Base-by-base conservation (phyloP, 2,888 invertebrate species). In the Drosophila cracens region DNA sequence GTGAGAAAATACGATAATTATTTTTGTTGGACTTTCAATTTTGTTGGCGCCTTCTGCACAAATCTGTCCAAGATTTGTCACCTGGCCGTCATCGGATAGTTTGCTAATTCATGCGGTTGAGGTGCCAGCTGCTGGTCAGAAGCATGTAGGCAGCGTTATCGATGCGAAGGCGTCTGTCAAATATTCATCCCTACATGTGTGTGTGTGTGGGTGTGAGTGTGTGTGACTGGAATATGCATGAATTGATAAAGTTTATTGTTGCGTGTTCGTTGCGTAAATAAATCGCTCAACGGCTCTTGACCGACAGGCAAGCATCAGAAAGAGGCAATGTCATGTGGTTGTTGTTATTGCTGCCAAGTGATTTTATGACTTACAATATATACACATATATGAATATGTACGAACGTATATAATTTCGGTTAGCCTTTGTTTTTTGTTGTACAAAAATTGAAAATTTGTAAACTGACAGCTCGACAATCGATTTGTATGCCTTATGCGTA, bases 401-500 rank as follows among this genome's bases (percentile, higher is more conserved):
- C 29, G 18, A 18, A 77, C 31, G 31, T 64, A 57, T 53, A 61
- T 63, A 34, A 56, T 11, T 34, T 29, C 11, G 11, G 27, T 21
- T 34, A 36, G 61, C 25, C 25, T 64, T 63, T 66, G 65, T 38
- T 71, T 71, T 33, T 65, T 64, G 54, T 63, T 83, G 70, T 73
- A 71, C 72, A 83, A 70, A 82, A 80, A 81, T 83, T 79, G 83
- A 79, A 82, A 81, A 77, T 81, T 66, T 66, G 67, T 71, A 40
- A 62, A 58, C 68, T 68, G 82, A 81, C 82, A 73, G 82, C 78
- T 70, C 80, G 67, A 53, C 68, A 69, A 64, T 68, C 73, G 67
- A 87, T 87, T 85, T 76, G 85, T 84, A 89, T 87, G 87, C 87
- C 72, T 51, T 29, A 60, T 73, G 82, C 87, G 76, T 87, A 29